Percentiles rank a stretch among this genome's conserved stretches.
These are phyloP conservation scores for Anastatus disparis DNA, from an alignment of 1,140 invertebrate genomes.

Conservation along the genomic window DNA sequence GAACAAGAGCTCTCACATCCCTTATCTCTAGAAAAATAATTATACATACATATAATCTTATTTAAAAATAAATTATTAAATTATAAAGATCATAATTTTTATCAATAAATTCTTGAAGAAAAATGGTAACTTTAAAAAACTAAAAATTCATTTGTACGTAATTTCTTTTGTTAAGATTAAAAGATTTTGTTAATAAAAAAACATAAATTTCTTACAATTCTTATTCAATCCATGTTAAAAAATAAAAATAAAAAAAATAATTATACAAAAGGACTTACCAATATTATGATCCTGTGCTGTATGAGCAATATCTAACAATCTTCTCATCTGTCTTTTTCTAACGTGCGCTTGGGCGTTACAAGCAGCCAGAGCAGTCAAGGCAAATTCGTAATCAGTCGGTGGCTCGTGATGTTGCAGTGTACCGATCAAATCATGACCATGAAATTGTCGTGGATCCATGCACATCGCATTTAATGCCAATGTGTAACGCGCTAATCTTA, in stretches of 20 bases:
- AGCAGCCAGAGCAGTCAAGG: constrained; percentile 73
- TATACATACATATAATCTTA: too few relatives aligned
- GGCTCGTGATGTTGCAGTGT: constrained; percentile 78
- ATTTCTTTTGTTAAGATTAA: too few relatives aligned
- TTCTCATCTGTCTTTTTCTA: constrained; percentile 79
- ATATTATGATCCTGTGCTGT: constrained; percentile 80
- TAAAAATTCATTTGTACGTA: too few relatives aligned
- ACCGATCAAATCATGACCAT: constrained; percentile 82
- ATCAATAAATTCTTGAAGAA: too few relatives aligned
- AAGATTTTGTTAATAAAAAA: constrained; percentile 31
- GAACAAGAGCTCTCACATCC: too few relatives aligned
- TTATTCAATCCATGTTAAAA: not conserved
- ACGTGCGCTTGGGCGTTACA: constrained; percentile 85
- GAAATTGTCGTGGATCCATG: constrained; percentile 83
- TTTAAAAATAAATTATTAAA: too few relatives aligned
- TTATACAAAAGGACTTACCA: constrained; percentile 70
- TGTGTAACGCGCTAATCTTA: constrained; percentile 78
- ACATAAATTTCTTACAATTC: not conserved
- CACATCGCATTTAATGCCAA: constrained; percentile 81
- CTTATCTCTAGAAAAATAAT: too few relatives aligned
- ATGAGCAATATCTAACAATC: constrained; percentile 80
- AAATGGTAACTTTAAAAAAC: too few relatives aligned
- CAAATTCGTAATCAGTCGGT: constrained; percentile 75
- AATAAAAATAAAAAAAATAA: constrained; percentile 6
- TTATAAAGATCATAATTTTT: too few relatives aligned